Base-by-base conservation (phyloP, 2,113 vertebrate species). In the Cephalopterus ornatus region DNA sequence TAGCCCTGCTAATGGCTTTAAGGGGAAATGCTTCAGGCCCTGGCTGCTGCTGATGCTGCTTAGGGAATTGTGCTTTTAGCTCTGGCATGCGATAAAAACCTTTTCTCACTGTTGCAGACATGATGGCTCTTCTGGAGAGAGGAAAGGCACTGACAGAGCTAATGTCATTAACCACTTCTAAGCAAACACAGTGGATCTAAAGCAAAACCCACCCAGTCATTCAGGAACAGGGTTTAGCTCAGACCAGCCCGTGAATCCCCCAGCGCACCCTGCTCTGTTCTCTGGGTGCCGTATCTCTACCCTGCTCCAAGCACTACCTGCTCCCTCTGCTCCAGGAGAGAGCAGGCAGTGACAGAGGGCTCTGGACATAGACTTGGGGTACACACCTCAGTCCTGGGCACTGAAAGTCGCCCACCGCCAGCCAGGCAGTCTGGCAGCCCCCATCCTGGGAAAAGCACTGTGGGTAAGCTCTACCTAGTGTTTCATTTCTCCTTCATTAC, bases 101-200 rank as follows among this genome's bases (percentile, higher is more conserved):
- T 75, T 88, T 89, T 41, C 68, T 92, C 47, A 30, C 47, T 32
- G 39, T 17, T 62, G 79, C 83, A 85, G 83, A 65, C 24, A 16
- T 12, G 62, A 88, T 50, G 80, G 73, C 84, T 89, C 49, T 92
- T 76, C 76, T 91, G 61, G 28, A 82, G 85, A 90, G 73, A 79
- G 70, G 90, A 91, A 93, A 95, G 65, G 50, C 65, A 88, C 55
- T 93, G 82, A 75, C 75, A 65, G 67, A 93, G 79, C 61, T 81
- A 62, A 95, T 61, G 70, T 80, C 70, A 77, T 77, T 84, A 88
- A 65, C 65, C 1, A 5, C 76, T 56, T 71, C 65, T 67, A 89
- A 95, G 91, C 83, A 66, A 68, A 84, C 79, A 49, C 17, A 1
- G 59, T 89, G 49, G 41, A 72, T 67, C 33, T 26, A 73, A 83